Evolutionary conservation across 2,888 invertebrate genomes (phyloP), one percentile per base, ranked within the genome.

Genomic region (Dexiosoma caninum): DNA sequence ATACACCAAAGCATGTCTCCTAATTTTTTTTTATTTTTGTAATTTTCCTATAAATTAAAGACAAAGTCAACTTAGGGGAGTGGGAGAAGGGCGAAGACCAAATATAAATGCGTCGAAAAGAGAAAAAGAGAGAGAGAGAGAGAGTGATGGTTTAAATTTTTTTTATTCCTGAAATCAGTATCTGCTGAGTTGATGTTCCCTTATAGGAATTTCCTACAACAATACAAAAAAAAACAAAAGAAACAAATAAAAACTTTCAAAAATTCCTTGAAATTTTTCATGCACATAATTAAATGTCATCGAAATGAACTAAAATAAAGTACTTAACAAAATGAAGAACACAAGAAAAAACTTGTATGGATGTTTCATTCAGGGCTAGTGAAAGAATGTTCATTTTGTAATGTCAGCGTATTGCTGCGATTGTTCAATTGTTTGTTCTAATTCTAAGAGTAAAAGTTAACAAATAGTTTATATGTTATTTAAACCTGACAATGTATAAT

Each of bases 251-350:
- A 16, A 55, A 44, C 21, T 64, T 57, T 75, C 32, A 64, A 53
- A 66, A 66, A 76, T 76, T 76, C 59, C 12, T 35, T 35, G 42
- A 67, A 76, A 60, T 71, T 55, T 67, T 71, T 81, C 76, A 72
- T 57, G 77, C 80, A 81, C 77, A 71, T 77, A 81, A 81, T 81
- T 81, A 77, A 81, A 72, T 72, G 80, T 49, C 77, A 77, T 67
- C 53, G 16, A 62, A 62, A 60, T 8, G 57, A 71, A 78, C 62
- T 55, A 12, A 37, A 70, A 57, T 27, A 77, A 42, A 77, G 35
- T 46, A 30, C 14, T 49, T 10, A 32, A 51, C 23, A 75, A 49
- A 49, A 49, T 66, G 8, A 75, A 67, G 35, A 32, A 67, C 55
- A 19, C 5, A 71, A 62, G 55, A 66, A 53, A 53, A 80, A 70